Evolutionary conservation across 2,888 invertebrate genomes (phyloP).

Genomic region (Diachrysia chrysitis): DNA sequence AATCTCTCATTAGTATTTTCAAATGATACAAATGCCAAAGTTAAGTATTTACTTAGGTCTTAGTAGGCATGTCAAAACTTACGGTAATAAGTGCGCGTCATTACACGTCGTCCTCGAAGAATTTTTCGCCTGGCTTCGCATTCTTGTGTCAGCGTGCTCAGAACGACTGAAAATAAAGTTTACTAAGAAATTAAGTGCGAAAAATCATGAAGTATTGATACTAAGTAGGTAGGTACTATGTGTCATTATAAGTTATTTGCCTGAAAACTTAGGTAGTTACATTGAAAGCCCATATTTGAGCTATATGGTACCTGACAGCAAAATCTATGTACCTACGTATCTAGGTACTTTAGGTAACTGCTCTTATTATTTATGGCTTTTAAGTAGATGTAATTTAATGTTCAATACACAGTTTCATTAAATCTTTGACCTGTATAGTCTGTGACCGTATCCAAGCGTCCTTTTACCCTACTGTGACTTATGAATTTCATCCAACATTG

Average conservation of each 20-base stretch:
- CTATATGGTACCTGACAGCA: too few species aligned
- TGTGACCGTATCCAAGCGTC: not conserved
- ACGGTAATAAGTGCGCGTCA: slow-evolving; percentile 94
- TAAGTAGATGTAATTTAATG: too few species aligned
- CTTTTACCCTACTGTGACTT: not conserved
- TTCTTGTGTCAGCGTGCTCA: slow-evolving; percentile 92
- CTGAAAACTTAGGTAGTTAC: too few species aligned
- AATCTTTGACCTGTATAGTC: not conserved
- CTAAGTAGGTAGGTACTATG: too few species aligned
- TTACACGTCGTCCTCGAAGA: slow-evolving; percentile 93
- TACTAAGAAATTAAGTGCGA: not conserved
- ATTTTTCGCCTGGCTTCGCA: slow-evolving; percentile 94
- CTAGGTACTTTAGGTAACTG: too few species aligned
- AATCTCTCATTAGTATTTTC: too few species aligned
- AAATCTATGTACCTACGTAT: too few species aligned
- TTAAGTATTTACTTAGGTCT: too few species aligned
- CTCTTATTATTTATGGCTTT: too few species aligned
- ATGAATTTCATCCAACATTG: not conserved
- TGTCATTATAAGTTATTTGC: too few species aligned
- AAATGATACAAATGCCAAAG: too few species aligned
- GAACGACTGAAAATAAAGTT: slow-evolving; percentile 87
- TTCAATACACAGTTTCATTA: not conserved
- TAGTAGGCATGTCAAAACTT: slow-evolving; percentile 78
- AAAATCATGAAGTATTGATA: not conserved
- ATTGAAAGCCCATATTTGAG: too few species aligned